Percentiles rank a stretch among this genome's conserved stretches.
phyloP scores from a whole-genome alignment of 1,140 invertebrate genomes.

The Arctopsyche grandis region DNA sequence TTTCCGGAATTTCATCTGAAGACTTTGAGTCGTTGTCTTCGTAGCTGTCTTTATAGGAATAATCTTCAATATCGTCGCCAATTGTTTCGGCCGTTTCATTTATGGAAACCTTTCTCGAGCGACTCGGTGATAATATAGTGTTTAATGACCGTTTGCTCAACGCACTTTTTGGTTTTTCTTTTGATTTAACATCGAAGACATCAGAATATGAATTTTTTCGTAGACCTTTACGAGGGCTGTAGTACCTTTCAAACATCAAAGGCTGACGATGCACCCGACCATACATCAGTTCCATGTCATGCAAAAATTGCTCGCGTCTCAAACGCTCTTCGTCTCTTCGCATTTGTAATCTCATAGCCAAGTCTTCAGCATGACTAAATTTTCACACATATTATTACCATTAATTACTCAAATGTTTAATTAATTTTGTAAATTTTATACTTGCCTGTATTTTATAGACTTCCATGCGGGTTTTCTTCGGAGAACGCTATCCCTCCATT shows the following conservation, averaged over 20 bases:
- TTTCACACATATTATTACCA: not conserved
- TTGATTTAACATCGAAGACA: constrained; percentile 5
- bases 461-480: constrained; percentile 76
- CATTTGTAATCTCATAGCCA: constrained; percentile 72
- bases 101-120: constrained; percentile 64
- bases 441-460: constrained; percentile 68
- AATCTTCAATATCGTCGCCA: constrained; percentile 62
- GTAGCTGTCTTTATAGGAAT: constrained; percentile 59
- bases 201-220: constrained; percentile 44
- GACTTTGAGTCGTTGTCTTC: constrained; percentile 58
- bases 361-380: constrained; percentile 73
- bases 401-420: not conserved
- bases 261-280: constrained; percentile 75
- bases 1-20: constrained; percentile 49
- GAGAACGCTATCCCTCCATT: constrained; percentile 69
- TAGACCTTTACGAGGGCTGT: constrained; percentile 65
- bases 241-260: constrained; percentile 75
- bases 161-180: constrained; percentile 46
- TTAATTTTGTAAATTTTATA: not conserved
- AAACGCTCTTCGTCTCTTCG: constrained; percentile 74
- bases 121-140: constrained; percentile 55
- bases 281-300: constrained; percentile 78
- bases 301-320: constrained; percentile 71
- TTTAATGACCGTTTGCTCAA: constrained; percentile 58
- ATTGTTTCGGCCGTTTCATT: constrained; percentile 67